Evolutionary conservation across 2,888 invertebrate genomes (phyloP).

Genomic region (Nomada ruficornis): DNA sequence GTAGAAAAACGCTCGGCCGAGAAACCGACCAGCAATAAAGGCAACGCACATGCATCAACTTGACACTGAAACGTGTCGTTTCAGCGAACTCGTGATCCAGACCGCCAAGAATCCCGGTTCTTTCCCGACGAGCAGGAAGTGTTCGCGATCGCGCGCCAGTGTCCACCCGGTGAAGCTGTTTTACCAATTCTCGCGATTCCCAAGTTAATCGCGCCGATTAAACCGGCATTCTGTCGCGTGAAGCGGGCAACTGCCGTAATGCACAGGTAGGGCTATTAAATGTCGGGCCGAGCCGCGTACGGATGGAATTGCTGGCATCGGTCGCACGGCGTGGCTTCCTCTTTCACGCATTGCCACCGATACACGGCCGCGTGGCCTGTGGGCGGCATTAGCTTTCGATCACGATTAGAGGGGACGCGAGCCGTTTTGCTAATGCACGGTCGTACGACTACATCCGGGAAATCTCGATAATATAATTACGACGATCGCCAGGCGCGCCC

Average conservation of each 20-base stretch:
- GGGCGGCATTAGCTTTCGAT: conserved; percentile 63
- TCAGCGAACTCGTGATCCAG: neutral
- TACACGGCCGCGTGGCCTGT: conserved; percentile 36
- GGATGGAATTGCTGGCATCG: conserved; percentile 58
- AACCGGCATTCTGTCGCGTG: conserved; percentile 42
- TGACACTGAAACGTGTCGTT: neutral
- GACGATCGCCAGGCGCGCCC: conserved; percentile 30
- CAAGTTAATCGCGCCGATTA: conserved; percentile 56
- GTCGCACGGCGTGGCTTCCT: conserved; percentile 56
- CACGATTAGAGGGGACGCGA: conserved; percentile 63
- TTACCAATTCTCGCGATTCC: conserved; percentile 43
- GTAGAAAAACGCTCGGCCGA: neutral
- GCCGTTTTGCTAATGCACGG: conserved; percentile 47
- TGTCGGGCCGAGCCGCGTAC: conserved; percentile 39
- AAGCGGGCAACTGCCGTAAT: conserved; percentile 13
- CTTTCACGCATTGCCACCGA: conserved; percentile 51
- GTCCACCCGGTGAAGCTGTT: conserved; percentile 25
- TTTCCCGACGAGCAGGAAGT: conserved; percentile 6
- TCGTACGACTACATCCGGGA: conserved; percentile 40
- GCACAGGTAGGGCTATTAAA: conserved; percentile 44
- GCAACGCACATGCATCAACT: neutral
- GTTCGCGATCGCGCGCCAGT: neutral
- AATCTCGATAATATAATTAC: conserved; percentile 66
- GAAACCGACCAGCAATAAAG: neutral
- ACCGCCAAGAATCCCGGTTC: neutral